These are phyloP conservation scores for Eurystomus gularis DNA, from an alignment of 2,113 vertebrate genomes.

Conservation along the genomic window DNA sequence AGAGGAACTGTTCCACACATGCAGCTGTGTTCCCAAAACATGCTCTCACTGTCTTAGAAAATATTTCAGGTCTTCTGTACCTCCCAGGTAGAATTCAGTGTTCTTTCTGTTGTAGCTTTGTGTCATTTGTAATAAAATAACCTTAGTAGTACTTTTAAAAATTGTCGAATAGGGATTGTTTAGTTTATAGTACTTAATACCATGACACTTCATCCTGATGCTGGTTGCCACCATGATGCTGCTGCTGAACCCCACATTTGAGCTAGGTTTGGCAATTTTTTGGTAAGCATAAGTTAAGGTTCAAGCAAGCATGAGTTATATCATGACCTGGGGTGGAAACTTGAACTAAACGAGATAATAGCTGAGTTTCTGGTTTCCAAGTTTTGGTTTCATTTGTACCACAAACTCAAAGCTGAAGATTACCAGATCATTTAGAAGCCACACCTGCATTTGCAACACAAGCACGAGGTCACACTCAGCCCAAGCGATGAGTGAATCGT, in stretches of 20 bases:
- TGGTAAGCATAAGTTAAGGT: background rate
- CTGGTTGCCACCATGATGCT: background rate
- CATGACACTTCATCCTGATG: background rate
- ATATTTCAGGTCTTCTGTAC: background rate
- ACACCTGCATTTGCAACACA: background rate
- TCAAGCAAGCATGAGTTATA: background rate
- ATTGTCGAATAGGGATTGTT: background rate
- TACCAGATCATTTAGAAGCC: accelerated
- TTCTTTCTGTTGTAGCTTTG: background rate
- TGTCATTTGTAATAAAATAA: background rate
- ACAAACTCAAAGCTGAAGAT: background rate
- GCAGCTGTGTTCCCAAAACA: background rate
- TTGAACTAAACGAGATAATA: background rate
- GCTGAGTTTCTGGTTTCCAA: background rate
- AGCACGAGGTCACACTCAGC: background rate
- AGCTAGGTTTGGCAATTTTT: background rate
- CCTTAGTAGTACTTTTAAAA: background rate
- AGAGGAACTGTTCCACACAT: accelerated
- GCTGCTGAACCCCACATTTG: background rate
- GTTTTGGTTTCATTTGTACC: background rate
- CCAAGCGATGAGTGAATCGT: background rate
- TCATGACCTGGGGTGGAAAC: background rate
- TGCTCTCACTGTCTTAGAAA: background rate
- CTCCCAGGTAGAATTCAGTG: background rate
- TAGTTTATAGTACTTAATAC: background rate